Base-by-base conservation (phyloP, 2,888 invertebrate species). In the Scotopteryx bipunctaria region DNA sequence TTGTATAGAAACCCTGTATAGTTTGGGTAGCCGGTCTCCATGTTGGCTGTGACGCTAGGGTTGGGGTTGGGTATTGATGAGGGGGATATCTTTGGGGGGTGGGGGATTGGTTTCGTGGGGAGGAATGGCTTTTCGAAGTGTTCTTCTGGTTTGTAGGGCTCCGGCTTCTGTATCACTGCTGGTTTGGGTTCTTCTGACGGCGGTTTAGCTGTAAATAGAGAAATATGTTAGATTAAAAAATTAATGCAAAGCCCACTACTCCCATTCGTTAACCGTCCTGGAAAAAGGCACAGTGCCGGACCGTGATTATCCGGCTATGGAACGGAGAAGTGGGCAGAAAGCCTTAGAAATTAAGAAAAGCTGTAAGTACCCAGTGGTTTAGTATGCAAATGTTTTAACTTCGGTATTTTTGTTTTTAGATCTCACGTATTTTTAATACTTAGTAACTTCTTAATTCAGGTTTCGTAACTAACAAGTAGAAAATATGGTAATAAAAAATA, bases 51-150 rank as follows among this genome's bases (percentile, higher is more conserved):
- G 0, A 84, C 78, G 36, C 87, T 90, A 0, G 91, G 90, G 49
- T 74, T 91, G 1, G 91, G 89, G 44, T 85, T 91, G 0, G 91
- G 88, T 33, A 90, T 90, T 0, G 91, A 91, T 0, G 91, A 91
- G 2, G 89, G 91, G 0, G 91, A 86, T 54, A 91, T 91, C 66
- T 84, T 89, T 14, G 86, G 81, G 1, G 85, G 82, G 59, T 87
- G 83, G 0, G 82, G 70, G 21, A 86, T 70, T 0, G 84, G 75
- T 66, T 86, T 88, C 0, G 80, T 66, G 9, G 77, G 73, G 25
- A 80, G 11, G 47, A 81, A 85, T 0, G 80, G 73, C 59, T 80
- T 84, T 27, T 86, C 86, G 38, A 77, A 83, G 47, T 68, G 50
- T 2, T 62, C 56, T 35, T 71, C 64, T 0, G 74, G 57, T 56